phyloP scores from a whole-genome alignment of 2,113 vertebrate genomes.

The Chloropsis cyanopogon region DNA sequence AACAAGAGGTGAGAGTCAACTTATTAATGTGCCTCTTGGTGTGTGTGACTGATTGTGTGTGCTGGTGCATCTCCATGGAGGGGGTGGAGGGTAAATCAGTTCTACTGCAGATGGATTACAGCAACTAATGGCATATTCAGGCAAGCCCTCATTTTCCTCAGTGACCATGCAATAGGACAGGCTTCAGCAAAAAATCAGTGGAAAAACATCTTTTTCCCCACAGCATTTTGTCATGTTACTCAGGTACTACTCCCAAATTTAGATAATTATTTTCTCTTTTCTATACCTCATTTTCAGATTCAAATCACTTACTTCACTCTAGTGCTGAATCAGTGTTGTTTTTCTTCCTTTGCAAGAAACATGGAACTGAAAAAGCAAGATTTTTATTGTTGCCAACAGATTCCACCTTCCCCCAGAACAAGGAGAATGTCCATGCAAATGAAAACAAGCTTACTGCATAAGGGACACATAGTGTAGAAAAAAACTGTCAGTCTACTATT shows the following conservation, averaged over 20 bases:
- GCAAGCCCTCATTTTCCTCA: not conserved
- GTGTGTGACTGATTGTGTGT: not conserved
- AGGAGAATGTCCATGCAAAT: not conserved
- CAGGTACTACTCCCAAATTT: not conserved
- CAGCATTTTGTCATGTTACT: not conserved
- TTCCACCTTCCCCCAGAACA: not conserved
- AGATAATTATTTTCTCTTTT: not conserved
- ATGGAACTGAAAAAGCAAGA: not conserved
- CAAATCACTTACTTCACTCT: not conserved
- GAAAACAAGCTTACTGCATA: not conserved
- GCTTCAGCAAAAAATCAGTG: not conserved
- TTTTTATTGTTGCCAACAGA: not conserved
- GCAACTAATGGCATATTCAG: not conserved
- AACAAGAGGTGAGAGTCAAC: not conserved
- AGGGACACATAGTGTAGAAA: not conserved
- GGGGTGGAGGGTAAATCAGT: not conserved
- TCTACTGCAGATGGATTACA: not conserved
- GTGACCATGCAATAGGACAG: not conserved
- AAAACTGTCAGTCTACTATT: not conserved
- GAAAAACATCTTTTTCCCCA: not conserved
- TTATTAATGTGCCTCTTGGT: not conserved
- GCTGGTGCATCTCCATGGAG: not conserved
- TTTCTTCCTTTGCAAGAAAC: not conserved
- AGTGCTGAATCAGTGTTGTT: not conserved
- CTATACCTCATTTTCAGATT: not conserved